Conservation (phyloP, 2,797 vertebrate species). For the Parauchenoglanis ngamensis region DNA sequence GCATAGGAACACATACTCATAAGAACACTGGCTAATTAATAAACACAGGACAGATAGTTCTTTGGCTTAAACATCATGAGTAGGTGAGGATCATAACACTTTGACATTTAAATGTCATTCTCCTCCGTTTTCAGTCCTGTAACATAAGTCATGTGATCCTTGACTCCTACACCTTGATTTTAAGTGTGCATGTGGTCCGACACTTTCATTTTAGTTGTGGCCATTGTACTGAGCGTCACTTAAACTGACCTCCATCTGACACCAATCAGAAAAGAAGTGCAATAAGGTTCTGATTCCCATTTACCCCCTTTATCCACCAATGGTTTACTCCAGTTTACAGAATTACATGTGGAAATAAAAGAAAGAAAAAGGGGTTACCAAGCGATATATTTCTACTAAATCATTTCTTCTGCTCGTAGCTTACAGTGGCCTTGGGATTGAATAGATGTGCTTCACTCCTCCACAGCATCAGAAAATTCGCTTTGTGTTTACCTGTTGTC, state of each 20-base stretch:
- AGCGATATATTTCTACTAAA: slow-evolving; percentile 34
- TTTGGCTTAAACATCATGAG: not conserved
- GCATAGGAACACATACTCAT: too few species aligned
- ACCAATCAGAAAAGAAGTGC: slow-evolving; percentile 39
- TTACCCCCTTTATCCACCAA: not conserved
- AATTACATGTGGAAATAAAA: slow-evolving; percentile 26
- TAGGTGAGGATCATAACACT: not conserved
- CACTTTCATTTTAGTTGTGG: slow-evolving; percentile 22
- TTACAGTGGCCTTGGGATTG: slow-evolving; percentile 43
- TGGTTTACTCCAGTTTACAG: not conserved
- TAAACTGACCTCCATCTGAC: slow-evolving; percentile 29
- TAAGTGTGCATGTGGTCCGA: not conserved
- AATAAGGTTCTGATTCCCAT: slow-evolving; percentile 45
- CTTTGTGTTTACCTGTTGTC: slow-evolving; percentile 45
- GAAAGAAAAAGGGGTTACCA: slow-evolving; percentile 39
- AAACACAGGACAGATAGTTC: not conserved
- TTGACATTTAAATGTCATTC: slow-evolving; percentile 35
- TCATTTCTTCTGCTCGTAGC: slow-evolving; percentile 6
- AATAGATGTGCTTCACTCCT: slow-evolving; percentile 37
- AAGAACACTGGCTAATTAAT: not conserved
- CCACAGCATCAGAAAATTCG: slow-evolving; percentile 35
- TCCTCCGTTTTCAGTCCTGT: not conserved
- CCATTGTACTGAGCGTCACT: slow-evolving; percentile 22
- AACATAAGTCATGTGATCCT: not conserved
- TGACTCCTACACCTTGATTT: not conserved